Conservation (phyloP, 2,113 vertebrate genomes). For the Oreochromis niloticus region DNA sequence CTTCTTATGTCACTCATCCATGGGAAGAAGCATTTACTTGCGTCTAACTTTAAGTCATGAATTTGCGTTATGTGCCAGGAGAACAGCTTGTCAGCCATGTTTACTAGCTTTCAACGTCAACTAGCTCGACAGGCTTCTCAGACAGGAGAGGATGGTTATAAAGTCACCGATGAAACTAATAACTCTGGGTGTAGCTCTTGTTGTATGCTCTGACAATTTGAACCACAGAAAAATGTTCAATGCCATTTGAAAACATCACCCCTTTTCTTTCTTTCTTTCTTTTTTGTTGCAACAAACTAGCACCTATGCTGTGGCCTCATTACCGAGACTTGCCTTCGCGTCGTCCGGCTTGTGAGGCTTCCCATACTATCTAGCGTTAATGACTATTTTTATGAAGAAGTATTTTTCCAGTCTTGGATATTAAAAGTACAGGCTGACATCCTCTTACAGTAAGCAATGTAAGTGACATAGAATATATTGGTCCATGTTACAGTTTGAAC, state of each 20-base stretch:
- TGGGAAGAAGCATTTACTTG: background rate
- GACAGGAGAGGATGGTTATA: background rate
- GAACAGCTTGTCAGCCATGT: background rate
- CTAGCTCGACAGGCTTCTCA: background rate
- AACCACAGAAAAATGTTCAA: background rate
- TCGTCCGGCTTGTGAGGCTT: constrained; percentile 2
- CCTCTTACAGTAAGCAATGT: constrained; percentile 34
- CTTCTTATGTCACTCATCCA: background rate
- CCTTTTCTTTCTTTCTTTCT: background rate
- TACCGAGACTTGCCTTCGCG: background rate
- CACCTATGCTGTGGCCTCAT: constrained; percentile 25
- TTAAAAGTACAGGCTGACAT: constrained; percentile 50
- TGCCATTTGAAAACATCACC: background rate
- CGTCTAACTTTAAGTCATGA: background rate
- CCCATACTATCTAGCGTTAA: constrained; percentile 31
- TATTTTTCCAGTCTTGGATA: constrained; percentile 68
- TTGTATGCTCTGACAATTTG: background rate
- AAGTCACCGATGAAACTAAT: background rate
- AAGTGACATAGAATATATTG: constrained; percentile 37
- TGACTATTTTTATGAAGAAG: constrained; percentile 71
- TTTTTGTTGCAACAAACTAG: constrained; percentile 1
- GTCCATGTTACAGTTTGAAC: constrained; percentile 54
- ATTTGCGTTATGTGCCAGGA: background rate
- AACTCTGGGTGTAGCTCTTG: background rate
- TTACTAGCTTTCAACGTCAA: background rate